These are phyloP conservation scores for Rhagonycha fulva DNA, from an alignment of 2,888 invertebrate species.

Conservation along the genomic window DNA sequence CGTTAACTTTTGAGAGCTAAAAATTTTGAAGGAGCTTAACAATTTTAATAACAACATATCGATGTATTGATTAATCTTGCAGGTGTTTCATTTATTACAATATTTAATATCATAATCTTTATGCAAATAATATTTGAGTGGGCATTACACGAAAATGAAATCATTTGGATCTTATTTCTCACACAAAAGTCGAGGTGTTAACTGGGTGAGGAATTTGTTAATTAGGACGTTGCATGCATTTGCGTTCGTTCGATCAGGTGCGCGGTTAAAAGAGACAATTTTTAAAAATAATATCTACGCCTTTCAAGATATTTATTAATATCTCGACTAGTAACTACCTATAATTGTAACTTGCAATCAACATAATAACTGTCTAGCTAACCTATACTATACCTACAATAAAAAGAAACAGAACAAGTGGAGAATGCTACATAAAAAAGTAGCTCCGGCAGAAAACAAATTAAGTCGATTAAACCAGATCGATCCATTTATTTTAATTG, in stretches of 20 bases:
- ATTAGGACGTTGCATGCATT: slow-evolving; percentile 6
- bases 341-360: background rate
- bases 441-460: background rate
- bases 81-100: slow-evolving; percentile 13
- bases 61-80: slow-evolving; percentile 12
- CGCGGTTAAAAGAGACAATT: background rate
- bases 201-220: slow-evolving; percentile 18
- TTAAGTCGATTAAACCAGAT: slow-evolving; percentile 13
- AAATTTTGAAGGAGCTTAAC: background rate
- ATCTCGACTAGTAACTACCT: background rate
- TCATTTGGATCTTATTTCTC: background rate
- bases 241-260: background rate
- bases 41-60: background rate
- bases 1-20: background rate
- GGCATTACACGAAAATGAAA: background rate
- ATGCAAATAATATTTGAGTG: slow-evolving; percentile 20
- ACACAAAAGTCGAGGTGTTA: slow-evolving; percentile 15
- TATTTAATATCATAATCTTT: slow-evolving; percentile 11
- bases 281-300: background rate
- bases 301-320: background rate
- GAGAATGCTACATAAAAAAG: background rate
- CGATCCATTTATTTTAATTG: slow-evolving; percentile 15
- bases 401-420: background rate
- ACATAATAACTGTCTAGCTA: background rate
- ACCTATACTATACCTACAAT: background rate